phyloP scores from a whole-genome alignment of 2,797 vertebrate genomes.

The Eremophila alpestris region DNA sequence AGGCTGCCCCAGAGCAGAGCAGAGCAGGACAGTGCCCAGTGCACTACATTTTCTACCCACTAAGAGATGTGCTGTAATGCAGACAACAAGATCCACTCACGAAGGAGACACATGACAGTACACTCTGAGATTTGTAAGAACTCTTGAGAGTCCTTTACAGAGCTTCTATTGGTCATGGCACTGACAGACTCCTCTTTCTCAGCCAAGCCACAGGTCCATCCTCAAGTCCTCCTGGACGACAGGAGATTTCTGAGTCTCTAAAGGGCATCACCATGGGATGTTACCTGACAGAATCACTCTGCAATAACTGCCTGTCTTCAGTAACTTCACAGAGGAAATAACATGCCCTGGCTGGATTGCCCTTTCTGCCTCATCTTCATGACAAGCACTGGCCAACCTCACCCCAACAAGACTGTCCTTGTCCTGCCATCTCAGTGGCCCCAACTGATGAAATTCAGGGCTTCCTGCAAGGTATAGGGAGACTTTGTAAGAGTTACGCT shows the following conservation, averaged over 20 bases:
- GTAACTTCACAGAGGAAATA: neutral
- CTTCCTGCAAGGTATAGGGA: neutral
- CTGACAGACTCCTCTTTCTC: neutral
- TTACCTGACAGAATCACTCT: neutral
- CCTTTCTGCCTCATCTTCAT: neutral
- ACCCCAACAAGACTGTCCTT: neutral
- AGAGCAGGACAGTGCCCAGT: neutral
- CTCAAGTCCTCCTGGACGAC: neutral
- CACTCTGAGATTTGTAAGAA: neutral
- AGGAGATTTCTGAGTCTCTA: neutral
- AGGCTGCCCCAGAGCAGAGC: fast-evolving
- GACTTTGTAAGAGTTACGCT: neutral
- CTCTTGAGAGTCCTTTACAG: neutral
- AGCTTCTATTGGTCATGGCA: neutral
- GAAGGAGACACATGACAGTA: neutral
- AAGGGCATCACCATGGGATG: neutral
- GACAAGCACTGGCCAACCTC: neutral
- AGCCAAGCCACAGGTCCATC: neutral
- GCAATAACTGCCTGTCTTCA: neutral
- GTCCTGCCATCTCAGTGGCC: neutral
- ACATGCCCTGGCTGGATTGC: neutral
- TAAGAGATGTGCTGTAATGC: neutral
- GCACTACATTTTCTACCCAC: neutral
- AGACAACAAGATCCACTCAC: neutral
- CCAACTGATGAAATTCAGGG: neutral